These are phyloP conservation scores for Bradypodion pumilum DNA, from an alignment of 2,797 vertebrate genomes.

Conservation along the genomic window DNA sequence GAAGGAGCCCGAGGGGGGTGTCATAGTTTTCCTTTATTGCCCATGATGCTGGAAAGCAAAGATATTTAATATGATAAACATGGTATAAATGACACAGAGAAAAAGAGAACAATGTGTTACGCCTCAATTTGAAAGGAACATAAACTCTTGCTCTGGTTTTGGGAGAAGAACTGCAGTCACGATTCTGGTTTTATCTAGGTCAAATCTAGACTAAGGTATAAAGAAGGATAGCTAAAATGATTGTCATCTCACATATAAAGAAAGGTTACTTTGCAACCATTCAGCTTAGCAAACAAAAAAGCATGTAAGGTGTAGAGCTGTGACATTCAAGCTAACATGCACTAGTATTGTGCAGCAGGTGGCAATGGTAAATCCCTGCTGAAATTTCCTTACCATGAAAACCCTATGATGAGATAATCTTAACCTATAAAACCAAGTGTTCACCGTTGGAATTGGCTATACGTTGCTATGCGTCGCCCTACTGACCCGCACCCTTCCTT, in stretches of 20 bases:
- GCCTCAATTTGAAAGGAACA: conserved; percentile 45
- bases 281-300: background rate
- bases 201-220: background rate
- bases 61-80: conserved; percentile 70
- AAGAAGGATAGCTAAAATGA: no score
- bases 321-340: no score
- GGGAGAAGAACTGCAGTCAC: conserved; percentile 11
- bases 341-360: no score
- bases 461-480: no score
- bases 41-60: conserved; percentile 68
- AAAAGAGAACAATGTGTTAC: conserved; percentile 60
- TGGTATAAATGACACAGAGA: conserved; percentile 60
- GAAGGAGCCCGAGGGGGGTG: conserved; percentile 51
- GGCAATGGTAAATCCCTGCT: no score
- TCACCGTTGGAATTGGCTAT: no score
- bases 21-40: conserved; percentile 60
- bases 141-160: conserved; percentile 39
- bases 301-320: no score
- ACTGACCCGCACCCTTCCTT: no score
- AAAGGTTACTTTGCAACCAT: background rate
- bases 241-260: background rate
- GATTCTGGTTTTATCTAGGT: conserved; percentile 21
- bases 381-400: no score
- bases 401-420: no score
- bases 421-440: no score